Conservation (phyloP, 2,113 vertebrate genomes). For the Chionis minor region DNA sequence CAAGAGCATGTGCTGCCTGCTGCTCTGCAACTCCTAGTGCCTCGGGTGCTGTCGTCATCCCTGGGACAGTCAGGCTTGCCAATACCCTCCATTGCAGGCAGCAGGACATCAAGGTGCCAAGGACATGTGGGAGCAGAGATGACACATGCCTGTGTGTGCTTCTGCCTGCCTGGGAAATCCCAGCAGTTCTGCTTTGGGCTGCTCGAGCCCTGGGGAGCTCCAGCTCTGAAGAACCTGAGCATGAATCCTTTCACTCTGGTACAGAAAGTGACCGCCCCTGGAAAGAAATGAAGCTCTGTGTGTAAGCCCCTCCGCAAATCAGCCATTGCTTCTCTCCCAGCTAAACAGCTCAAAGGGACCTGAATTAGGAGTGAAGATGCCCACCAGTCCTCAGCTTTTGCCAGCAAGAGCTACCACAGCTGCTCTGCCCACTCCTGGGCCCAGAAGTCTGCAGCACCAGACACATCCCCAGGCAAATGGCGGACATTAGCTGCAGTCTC, state of each 20-base stretch:
- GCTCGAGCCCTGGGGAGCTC: not conserved
- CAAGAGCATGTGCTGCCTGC: not conserved
- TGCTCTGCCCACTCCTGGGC: not conserved
- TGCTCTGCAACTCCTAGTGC: not conserved
- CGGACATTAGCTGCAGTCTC: not conserved
- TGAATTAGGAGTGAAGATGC: not conserved
- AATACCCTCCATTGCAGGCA: not conserved
- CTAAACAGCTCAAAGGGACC: not conserved
- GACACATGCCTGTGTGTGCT: rapidly evolving
- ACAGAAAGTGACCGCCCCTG: not conserved
- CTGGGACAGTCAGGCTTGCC: not conserved
- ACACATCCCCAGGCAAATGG: not conserved
- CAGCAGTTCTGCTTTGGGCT: not conserved
- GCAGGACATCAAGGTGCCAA: not conserved
- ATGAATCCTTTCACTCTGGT: not conserved
- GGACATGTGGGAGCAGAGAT: rapidly evolving
- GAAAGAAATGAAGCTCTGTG: not conserved
- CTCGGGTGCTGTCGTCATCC: not conserved
- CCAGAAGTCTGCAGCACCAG: not conserved
- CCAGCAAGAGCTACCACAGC: not conserved
- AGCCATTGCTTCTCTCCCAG: not conserved
- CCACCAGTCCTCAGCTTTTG: not conserved
- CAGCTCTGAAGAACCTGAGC: not conserved
- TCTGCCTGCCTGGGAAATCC: not conserved
- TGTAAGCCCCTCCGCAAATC: not conserved